phyloP scores from a whole-genome alignment of 2,888 invertebrate genomes.

The Drosophila paracracens region DNA sequence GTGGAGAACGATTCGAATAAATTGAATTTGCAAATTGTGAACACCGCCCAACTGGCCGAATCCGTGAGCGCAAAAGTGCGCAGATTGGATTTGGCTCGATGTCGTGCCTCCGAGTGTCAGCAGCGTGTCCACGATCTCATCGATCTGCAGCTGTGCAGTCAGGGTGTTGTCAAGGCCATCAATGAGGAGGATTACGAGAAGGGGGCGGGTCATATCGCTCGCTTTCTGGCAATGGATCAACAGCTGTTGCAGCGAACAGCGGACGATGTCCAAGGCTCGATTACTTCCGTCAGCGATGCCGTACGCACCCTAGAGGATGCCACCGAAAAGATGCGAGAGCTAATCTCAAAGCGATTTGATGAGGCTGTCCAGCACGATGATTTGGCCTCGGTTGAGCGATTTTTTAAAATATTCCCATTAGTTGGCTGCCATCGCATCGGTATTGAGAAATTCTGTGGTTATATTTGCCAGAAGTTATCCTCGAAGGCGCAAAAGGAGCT shows the following conservation, averaged over 20 bases:
- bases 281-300: slow-evolving; percentile 85
- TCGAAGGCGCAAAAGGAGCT: slow-evolving; percentile 90
- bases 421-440: slow-evolving; percentile 96
- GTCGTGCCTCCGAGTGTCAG: slow-evolving; percentile 96
- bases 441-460: slow-evolving; percentile 93
- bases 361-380: slow-evolving; percentile 96
- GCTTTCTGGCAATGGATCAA: slow-evolving; percentile 97
- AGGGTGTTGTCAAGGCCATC: slow-evolving; percentile 98
- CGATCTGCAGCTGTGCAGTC: slow-evolving; percentile 97
- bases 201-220: slow-evolving; percentile 96
- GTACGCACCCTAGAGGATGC: slow-evolving; percentile 89
- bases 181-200: slow-evolving; percentile 98
- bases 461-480: slow-evolving; percentile 91
- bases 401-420: slow-evolving; percentile 98
- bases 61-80: slow-evolving; percentile 98
- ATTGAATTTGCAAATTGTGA: slow-evolving; percentile 93
- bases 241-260: slow-evolving; percentile 91
- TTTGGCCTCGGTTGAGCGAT: slow-evolving; percentile 94
- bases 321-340: slow-evolving; percentile 87
- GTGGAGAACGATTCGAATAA: slow-evolving; percentile 92
- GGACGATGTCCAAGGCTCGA: slow-evolving; percentile 89
- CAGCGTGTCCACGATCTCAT: slow-evolving; percentile 97
- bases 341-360: slow-evolving; percentile 92
- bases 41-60: slow-evolving; percentile 94
- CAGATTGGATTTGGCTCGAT: slow-evolving; percentile 94